Percentiles rank a stretch among this genome's conserved stretches.
phyloP scores from a whole-genome alignment of 2,888 invertebrate genomes.

The Noctua comes region DNA sequence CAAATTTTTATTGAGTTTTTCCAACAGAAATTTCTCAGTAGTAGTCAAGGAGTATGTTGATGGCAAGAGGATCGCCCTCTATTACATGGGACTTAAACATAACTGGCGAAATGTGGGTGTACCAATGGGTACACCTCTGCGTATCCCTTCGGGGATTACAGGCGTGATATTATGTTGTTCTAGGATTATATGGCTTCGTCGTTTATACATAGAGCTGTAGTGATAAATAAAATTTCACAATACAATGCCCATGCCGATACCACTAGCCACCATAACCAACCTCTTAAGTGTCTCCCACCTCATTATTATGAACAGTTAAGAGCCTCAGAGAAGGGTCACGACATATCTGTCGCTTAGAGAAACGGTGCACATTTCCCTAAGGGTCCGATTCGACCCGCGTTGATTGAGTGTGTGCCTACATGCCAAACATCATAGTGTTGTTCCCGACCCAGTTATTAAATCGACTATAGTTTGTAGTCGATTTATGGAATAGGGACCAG shows the following conservation, averaged over 20 bases:
- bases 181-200: neutral
- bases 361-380: slow-evolving; percentile 35
- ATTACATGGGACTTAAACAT: too few species aligned
- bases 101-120: neutral
- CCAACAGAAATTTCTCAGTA: too few species aligned
- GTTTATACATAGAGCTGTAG: neutral
- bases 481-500: slow-evolving; percentile 26
- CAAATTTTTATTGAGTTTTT: too few species aligned
- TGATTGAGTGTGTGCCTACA: slow-evolving; percentile 50
- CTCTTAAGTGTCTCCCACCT: neutral
- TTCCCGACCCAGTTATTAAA: slow-evolving; percentile 48
- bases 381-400: slow-evolving; percentile 6
- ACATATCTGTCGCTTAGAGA: slow-evolving; percentile 15
- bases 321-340: slow-evolving; percentile 12
- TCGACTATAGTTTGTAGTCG: slow-evolving; percentile 45
- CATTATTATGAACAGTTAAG: slow-evolving; percentile 12
- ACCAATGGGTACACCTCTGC: too few species aligned
- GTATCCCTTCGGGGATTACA: too few species aligned
- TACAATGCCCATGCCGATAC: neutral
- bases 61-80: too few species aligned
- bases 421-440: slow-evolving; percentile 44
- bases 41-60: too few species aligned
- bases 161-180: too few species aligned
- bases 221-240: neutral
- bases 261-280: neutral